A percentile compares a stretch with the other conserved stretches of the same genome.
These are phyloP conservation scores for Limnodromus scolopaceus DNA, from an alignment of 2,797 vertebrate species.

Conservation along the genomic window DNA sequence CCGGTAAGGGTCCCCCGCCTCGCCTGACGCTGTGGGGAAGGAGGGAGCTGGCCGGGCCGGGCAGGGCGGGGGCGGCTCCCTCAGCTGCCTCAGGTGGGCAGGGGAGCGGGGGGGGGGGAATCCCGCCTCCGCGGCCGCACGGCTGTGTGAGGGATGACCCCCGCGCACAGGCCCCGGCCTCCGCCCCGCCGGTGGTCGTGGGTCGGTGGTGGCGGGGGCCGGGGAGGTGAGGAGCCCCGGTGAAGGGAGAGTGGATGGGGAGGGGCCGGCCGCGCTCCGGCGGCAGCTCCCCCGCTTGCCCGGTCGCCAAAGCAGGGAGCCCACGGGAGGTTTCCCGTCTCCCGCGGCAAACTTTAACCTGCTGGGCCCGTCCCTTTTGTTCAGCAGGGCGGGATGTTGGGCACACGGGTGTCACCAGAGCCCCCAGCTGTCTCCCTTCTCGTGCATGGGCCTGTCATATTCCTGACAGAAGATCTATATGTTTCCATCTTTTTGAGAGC, in stretches of 20 bases:
- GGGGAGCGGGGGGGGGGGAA: not conserved
- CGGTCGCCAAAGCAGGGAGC: not conserved
- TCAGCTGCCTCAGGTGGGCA: not conserved
- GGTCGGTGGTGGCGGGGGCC: not conserved
- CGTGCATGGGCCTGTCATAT: not conserved
- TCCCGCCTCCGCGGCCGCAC: not conserved
- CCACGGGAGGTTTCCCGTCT: not conserved
- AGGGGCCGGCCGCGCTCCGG: not conserved
- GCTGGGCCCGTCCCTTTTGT: not conserved
- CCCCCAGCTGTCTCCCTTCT: not conserved
- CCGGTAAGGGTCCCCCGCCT: conserved; percentile 76
- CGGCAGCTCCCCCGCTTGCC: not conserved
- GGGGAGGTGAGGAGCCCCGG: not conserved
- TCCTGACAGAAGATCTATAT: rapidly evolving
- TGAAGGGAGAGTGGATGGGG: not conserved
- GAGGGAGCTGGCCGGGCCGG: not conserved
- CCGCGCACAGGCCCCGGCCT: not conserved
- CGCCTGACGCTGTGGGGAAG: not conserved
- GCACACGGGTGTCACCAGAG: not conserved
- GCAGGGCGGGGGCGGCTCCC: not conserved
- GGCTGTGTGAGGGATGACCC: not conserved
- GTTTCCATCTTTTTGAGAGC: not conserved
- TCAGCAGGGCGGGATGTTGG: not conserved
- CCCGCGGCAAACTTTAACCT: conserved; percentile 6
- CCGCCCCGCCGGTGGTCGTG: not conserved